Evolutionary conservation across 2,113 vertebrate genomes (phyloP).

Genomic region (Peromyscus californicus): DNA sequence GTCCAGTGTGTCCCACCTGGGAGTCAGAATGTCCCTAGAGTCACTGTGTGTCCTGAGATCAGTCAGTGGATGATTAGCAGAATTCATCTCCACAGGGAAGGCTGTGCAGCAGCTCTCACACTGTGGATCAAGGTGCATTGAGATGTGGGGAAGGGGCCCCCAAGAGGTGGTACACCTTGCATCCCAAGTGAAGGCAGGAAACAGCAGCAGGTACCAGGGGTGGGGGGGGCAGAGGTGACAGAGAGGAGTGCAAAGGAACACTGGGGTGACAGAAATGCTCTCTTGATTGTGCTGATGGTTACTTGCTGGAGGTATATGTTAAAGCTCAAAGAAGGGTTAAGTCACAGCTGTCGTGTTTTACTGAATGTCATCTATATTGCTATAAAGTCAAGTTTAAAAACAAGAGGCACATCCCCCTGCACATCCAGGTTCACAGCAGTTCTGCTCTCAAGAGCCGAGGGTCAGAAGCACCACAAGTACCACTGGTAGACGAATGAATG

Average conservation of each 20-base stretch:
- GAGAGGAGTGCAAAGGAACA: background rate
- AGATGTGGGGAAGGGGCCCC: background rate
- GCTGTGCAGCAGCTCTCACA: background rate
- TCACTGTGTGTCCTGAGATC: background rate
- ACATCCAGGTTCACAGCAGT: background rate
- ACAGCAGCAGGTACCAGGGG: fast-evolving
- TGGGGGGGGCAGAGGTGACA: background rate
- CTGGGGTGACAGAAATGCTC: fast-evolving
- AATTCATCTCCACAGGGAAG: background rate
- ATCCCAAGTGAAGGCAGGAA: background rate
- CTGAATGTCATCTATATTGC: fast-evolving
- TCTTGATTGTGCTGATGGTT: fast-evolving
- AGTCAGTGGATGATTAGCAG: background rate
- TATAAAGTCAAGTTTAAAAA: background rate
- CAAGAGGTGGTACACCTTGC: background rate
- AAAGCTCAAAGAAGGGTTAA: fast-evolving
- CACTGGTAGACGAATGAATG: fast-evolving
- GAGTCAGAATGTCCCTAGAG: background rate
- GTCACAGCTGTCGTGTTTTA: background rate
- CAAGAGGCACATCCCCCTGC: background rate
- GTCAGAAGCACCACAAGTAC: fast-evolving
- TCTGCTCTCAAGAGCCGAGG: background rate
- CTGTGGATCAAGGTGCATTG: background rate
- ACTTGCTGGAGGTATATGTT: background rate
- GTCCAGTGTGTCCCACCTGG: background rate